Base-by-base conservation (phyloP, 2,113 vertebrate species). In the Bos indicus region DNA sequence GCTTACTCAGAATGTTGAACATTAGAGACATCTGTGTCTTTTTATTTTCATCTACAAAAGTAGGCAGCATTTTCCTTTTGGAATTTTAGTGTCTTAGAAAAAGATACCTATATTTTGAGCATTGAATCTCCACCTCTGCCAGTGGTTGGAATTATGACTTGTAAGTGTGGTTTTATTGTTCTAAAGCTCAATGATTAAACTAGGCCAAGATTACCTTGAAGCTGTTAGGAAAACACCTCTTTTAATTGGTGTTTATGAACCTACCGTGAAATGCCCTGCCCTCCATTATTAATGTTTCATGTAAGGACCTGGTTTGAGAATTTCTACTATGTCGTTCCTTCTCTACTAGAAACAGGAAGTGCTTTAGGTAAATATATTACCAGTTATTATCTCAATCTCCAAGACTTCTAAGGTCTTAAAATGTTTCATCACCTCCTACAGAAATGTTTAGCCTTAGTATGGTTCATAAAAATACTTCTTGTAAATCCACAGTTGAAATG, bases 231-330 rank as follows among this genome's bases (percentile, higher is more conserved):
- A n/a, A 85, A 85, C 7, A 6, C 94, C 51, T n/a, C 64, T 97
- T 95, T 62, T 97, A 96, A 93, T 94, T 95, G 56, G 19, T 62
- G 21, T 56, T 62, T 40, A 21, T 51, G 92, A 96, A 12, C 26
- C 64, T 21, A 4, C 54, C 26, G 0, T 81, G 67, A 96, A 57
- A 56, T 1, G 0, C 51, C 40, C 16, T 62, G 51, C 36, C 5
- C 60, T 46, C 90, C 57, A 21, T 46, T 88, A 74, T 95, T 97
- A 67, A 17, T 28, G 40, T 92, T 88, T 80, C 87, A 10, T 36
- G 57, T 40, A 43, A 40, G 84, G 52, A 51, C 43, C 84, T 80
- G 71, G 33, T 30, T 80, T 74, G 81, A 88, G 67, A 91, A 60
- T 86, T 88, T 36, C 92, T 46, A 36, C 59, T 57, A 0, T 40